Evolutionary conservation across 2,888 invertebrate genomes (phyloP).

Genomic region (Dynastes maya): DNA sequence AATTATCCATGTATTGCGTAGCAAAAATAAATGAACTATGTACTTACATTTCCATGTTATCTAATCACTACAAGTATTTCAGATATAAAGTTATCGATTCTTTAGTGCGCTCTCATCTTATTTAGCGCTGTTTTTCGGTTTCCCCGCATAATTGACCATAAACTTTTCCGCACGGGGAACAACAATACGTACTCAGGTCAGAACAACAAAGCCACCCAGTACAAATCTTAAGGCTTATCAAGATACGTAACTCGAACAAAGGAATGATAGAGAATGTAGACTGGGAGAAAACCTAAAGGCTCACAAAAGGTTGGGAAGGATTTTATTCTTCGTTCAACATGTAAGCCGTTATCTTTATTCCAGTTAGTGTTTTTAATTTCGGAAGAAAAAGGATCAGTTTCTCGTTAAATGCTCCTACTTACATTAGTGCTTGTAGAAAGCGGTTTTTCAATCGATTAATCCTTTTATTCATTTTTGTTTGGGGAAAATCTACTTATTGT

Average conservation of each 20-base stretch:
- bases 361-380: neutral
- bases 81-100: neutral
- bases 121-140: neutral
- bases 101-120: neutral
- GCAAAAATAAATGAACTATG: neutral
- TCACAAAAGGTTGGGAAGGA: neutral
- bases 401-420: neutral
- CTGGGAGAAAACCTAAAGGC: neutral
- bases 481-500: neutral
- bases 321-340: neutral
- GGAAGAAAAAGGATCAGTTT: neutral
- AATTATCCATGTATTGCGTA: neutral
- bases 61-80: neutral
- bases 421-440: neutral
- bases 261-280: neutral
- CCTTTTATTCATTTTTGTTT: neutral
- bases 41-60: neutral
- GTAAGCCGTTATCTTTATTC: constrained; percentile 4
- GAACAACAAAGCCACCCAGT: constrained; percentile 5
- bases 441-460: neutral
- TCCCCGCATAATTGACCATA: constrained; percentile 2
- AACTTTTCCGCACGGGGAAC: neutral
- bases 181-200: constrained; percentile 11
- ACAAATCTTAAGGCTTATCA: constrained; percentile 8
- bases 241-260: constrained; percentile 1